Evolutionary conservation across 2,113 vertebrate genomes (phyloP), one percentile per base, ranked within the genome.

Genomic region (Progne subis): DNA sequence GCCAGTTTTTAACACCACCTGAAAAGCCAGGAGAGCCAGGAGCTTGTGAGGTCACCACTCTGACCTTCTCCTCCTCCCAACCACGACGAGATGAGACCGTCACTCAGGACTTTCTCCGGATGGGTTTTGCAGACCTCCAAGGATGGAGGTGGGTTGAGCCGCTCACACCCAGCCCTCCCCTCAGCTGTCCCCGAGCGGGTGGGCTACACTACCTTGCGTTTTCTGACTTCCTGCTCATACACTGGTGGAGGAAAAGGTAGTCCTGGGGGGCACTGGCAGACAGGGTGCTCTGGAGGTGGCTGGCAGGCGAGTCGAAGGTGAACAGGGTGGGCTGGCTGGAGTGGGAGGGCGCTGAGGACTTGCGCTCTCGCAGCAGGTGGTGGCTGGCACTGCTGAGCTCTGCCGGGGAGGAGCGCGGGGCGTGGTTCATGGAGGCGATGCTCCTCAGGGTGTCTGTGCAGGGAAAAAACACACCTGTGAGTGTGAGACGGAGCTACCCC

Each of bases 191-290:
- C 64, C 1, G 0, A 32, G 25, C 4, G 5, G 25, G 29, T 3
- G 31, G 39, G 43, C 23, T 59, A 75, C 64, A 12, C 98, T 99
- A 99, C 99, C 99, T 98, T 70, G 98, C 34, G 1, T 98, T 99
- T 96, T 99, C 99, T 2, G 98, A 98, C 96, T 99, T 99, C 90
- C 98, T 99, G 98, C 99, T 99, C 98, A 99, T 98, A 96, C 99
- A 99, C 96, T 99, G 99, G 96, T 99, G 99, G 57, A 99, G 98
- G 77, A 99, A 99, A 97, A 99, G 99, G 97, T 99, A 99, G 96
- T 99, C 99, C 98, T 99, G 99, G 31, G 99, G 99, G 6, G 98
- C 99, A 9, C 99, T 99, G 98, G 99, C 98, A 18, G 99, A 99
- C 96, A 99, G 96, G 49, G 98, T 94, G 71, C 98, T 97, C 90